Evolutionary conservation across 2,888 invertebrate species (phyloP).

Genomic region (Machimus atricapillus): DNA sequence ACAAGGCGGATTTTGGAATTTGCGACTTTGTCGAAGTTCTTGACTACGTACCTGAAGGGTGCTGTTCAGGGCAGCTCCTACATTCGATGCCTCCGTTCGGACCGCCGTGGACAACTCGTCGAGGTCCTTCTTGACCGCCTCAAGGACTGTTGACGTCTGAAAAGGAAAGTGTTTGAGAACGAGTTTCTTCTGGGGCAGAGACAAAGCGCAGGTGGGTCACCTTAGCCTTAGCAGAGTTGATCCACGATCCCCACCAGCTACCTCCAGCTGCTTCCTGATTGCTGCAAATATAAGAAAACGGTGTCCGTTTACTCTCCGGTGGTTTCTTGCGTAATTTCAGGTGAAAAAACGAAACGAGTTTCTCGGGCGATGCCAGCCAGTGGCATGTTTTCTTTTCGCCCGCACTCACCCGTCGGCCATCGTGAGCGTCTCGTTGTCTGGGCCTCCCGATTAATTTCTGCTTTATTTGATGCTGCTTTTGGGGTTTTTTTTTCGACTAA

Average conservation of each 20-base stretch:
- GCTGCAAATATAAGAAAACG: neutral
- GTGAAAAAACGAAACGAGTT: neutral
- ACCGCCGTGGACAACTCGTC: slow-evolving; percentile 77
- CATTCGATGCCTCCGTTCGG: slow-evolving; percentile 73
- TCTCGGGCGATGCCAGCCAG: neutral
- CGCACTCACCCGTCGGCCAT: slow-evolving; percentile 43
- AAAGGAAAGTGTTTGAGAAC: slow-evolving; percentile 48
- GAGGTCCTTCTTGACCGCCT: slow-evolving; percentile 78
- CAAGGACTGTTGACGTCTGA: slow-evolving; percentile 77
- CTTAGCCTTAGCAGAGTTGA: slow-evolving; percentile 68
- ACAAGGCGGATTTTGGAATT: neutral
- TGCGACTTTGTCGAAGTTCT: neutral
- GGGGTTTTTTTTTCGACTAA: neutral
- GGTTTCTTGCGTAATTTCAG: neutral
- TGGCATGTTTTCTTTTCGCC: neutral
- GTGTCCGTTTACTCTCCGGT: neutral
- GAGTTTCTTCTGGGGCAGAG: neutral
- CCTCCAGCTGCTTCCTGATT: slow-evolving; percentile 51
- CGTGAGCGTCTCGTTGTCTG: neutral
- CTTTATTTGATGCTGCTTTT: neutral
- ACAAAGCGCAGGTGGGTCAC: slow-evolving; percentile 53
- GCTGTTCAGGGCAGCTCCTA: slow-evolving; percentile 73
- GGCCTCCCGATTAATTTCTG: neutral
- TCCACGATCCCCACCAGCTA: slow-evolving; percentile 70
- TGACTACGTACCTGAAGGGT: slow-evolving; percentile 69